phyloP scores from a whole-genome alignment of 2,113 vertebrate genomes.

The Charina bottae region DNA sequence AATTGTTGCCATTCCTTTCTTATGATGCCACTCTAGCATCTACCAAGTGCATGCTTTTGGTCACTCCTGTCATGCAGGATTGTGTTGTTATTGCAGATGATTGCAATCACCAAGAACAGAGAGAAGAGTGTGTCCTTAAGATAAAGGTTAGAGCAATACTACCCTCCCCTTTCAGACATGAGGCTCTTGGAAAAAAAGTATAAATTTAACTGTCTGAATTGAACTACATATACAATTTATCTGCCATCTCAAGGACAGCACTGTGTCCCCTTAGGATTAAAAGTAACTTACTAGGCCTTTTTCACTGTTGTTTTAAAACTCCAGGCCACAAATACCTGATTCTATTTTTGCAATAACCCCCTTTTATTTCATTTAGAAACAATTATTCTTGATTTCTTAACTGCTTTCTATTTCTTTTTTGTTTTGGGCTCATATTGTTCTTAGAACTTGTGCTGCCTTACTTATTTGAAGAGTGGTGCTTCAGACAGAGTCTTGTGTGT shows the following conservation, averaged over 20 bases:
- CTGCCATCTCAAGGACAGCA: slow-evolving; percentile 32
- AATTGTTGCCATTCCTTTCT: not conserved
- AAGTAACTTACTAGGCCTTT: slow-evolving; percentile 45
- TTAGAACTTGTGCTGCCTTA: not conserved
- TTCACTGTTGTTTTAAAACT: slow-evolving; percentile 54
- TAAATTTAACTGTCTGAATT: not conserved
- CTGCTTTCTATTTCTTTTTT: not conserved
- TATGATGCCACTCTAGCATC: not conserved
- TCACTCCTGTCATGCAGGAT: not conserved
- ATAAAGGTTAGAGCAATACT: not conserved
- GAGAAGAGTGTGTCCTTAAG: not conserved
- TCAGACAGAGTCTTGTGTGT: not conserved
- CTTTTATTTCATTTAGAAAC: not conserved
- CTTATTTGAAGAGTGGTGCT: not conserved
- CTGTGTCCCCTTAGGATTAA: slow-evolving; percentile 55
- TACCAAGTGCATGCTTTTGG: not conserved
- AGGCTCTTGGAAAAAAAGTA: not conserved
- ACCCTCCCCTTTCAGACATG: not conserved
- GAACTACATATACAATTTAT: not conserved
- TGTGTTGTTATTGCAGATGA: not conserved
- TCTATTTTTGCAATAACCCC: not conserved
- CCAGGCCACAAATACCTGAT: not conserved
- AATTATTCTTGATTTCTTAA: not conserved
- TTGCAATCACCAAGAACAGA: not conserved
- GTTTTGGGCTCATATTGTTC: not conserved